phyloP scores from a whole-genome alignment of 1,140 invertebrate genomes.

The Aphaenogaster floridana region DNA sequence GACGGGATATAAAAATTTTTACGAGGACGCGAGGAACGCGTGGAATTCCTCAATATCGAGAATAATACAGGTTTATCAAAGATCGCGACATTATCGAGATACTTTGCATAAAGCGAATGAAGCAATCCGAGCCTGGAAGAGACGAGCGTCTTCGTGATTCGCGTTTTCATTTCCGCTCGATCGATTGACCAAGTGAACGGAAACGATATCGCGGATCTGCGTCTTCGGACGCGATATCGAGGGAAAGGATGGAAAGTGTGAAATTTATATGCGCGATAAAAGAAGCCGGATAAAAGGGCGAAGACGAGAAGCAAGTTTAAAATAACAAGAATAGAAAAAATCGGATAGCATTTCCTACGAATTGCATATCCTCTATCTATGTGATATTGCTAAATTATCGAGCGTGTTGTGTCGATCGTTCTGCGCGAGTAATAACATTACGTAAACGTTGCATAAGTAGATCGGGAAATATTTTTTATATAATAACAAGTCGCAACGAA shows the following conservation, averaged over 20 bases:
- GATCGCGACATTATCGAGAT: background rate
- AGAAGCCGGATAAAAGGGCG: background rate
- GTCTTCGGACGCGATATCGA: background rate
- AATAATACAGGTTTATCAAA: conserved; percentile 3
- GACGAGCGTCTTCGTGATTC: background rate
- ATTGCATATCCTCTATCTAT: conserved; percentile 8
- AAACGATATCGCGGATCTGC: background rate
- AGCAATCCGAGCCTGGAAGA: background rate
- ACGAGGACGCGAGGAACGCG: background rate
- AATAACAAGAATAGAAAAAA: background rate
- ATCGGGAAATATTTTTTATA: conserved; percentile 33
- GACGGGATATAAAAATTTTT: background rate
- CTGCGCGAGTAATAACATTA: conserved; percentile 34
- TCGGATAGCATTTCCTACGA: background rate
- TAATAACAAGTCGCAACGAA: background rate
- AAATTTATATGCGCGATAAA: conserved; percentile 38
- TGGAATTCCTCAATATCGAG: conserved; percentile 16
- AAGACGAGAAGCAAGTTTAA: background rate
- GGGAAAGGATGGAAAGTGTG: background rate
- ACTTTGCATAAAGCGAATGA: conserved; percentile 24
- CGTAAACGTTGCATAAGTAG: conserved; percentile 22
- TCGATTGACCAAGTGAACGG: conserved; percentile 6
- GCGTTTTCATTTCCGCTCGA: conserved; percentile 40
- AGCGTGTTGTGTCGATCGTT: conserved; percentile 31
- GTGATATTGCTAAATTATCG: conserved; percentile 24